phyloP scores from a whole-genome alignment of 1,140 invertebrate genomes.

The Gryon sp. region DNA sequence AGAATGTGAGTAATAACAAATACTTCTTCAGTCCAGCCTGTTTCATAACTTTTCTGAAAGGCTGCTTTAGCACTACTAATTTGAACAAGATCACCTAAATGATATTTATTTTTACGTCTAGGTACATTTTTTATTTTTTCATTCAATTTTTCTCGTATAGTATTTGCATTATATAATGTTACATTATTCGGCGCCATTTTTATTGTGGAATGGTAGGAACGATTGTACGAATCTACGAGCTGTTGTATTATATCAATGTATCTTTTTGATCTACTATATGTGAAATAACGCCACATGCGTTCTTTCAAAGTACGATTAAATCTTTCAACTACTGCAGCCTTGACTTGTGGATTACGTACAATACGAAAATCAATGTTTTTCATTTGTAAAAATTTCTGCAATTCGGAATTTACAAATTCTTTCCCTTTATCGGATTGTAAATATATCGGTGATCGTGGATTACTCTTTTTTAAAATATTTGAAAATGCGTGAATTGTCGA shows the following conservation, averaged over 20 bases:
- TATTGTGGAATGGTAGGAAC: neutral
- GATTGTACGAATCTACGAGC: too few relatives aligned
- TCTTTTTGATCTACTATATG: too few relatives aligned
- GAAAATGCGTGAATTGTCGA: constrained; percentile 8
- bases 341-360: neutral
- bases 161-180: neutral
- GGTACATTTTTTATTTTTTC: neutral
- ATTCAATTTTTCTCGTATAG: neutral
- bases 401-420: constrained; percentile 38
- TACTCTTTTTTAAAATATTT: constrained; percentile 9
- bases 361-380: constrained; percentile 30
- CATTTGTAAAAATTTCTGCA: constrained; percentile 36
- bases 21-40: neutral
- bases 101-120: neutral
- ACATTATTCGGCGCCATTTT: neutral
- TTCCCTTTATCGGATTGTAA: constrained; percentile 53
- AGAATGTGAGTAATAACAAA: neutral
- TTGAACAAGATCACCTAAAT: constrained; percentile 10
- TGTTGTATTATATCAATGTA: too few relatives aligned
- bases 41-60: constrained; percentile 31
- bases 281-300: too few relatives aligned
- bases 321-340: too few relatives aligned
- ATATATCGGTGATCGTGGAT: too few relatives aligned
- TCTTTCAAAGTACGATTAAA: too few relatives aligned
- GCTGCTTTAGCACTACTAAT: constrained; percentile 8